Evolutionary conservation across 2,888 invertebrate species (phyloP).

Genomic region (Andrena bicolor): DNA sequence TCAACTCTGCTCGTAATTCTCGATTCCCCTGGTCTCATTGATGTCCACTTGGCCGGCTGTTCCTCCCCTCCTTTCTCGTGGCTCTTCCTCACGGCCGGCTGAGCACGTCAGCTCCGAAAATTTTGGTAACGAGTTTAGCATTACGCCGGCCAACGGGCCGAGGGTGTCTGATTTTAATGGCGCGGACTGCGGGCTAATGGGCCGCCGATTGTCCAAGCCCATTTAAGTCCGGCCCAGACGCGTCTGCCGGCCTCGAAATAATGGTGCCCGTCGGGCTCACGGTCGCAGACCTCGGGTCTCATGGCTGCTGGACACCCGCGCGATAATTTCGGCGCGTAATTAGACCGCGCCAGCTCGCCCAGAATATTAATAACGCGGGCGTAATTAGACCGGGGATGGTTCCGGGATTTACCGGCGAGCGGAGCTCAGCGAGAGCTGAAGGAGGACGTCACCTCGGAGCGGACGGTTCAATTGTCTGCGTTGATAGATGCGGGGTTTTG

Average conservation of each 20-base stretch:
- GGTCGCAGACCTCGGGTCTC: conserved; percentile 40
- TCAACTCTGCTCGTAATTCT: conserved; percentile 33
- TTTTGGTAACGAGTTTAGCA: conserved; percentile 81
- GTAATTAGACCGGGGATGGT: conserved; percentile 52
- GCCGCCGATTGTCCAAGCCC: conserved; percentile 78
- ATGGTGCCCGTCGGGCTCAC: conserved; percentile 62
- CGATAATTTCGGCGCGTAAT: conserved; percentile 69
- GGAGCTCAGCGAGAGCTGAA: too few species aligned
- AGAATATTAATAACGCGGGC: conserved; percentile 65
- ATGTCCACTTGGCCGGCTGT: conserved; percentile 40
- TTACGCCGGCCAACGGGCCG: conserved; percentile 68
- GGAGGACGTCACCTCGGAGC: too few species aligned
- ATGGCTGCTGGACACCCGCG: conserved; percentile 39
- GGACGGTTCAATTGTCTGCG: too few species aligned
- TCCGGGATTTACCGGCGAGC: conserved; percentile 61
- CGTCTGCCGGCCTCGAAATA: conserved; percentile 71
- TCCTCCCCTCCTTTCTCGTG: conserved; percentile 14
- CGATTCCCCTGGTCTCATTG: conserved; percentile 20
- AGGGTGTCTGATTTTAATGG: conserved; percentile 83
- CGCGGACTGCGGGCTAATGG: conserved; percentile 76
- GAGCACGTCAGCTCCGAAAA: conserved; percentile 78
- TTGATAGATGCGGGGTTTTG: too few species aligned
- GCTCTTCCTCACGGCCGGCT: conserved; percentile 71
- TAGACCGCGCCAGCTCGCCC: conserved; percentile 50
- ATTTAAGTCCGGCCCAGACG: conserved; percentile 74